These are phyloP conservation scores for Syrista parreyssii DNA, from an alignment of 2,888 invertebrate species.

Conservation along the genomic window DNA sequence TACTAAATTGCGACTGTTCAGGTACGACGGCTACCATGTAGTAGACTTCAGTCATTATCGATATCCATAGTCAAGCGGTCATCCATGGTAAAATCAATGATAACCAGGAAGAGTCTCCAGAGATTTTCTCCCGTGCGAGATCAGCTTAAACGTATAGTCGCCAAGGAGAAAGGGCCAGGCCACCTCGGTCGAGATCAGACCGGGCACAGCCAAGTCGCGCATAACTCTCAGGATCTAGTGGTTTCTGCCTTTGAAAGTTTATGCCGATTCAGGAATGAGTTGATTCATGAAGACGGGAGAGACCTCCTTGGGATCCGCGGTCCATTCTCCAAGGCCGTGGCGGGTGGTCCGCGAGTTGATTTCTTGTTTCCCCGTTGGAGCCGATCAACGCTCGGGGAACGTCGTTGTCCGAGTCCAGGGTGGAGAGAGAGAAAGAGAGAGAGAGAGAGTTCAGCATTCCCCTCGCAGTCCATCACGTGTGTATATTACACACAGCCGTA, in stretches of 20 bases:
- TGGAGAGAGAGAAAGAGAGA: not conserved
- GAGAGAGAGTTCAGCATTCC: constrained; percentile 39
- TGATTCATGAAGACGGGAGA: constrained; percentile 66
- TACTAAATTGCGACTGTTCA: no score
- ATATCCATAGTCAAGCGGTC: not conserved
- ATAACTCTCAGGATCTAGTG: constrained; percentile 45
- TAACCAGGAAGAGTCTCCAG: no score
- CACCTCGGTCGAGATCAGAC: no score
- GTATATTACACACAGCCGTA: not conserved
- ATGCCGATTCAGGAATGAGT: constrained; percentile 62
- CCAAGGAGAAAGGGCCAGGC: no score
- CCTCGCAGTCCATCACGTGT: constrained; percentile 23
- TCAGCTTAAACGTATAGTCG: not conserved
- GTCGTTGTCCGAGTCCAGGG: not conserved
- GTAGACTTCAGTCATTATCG: no score
- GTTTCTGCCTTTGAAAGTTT: constrained; percentile 52
- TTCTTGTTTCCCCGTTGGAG: constrained; percentile 61
- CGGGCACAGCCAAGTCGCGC: constrained; percentile 9
- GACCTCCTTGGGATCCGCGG: constrained; percentile 65
- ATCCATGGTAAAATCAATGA: not conserved
- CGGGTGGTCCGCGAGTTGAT: constrained; percentile 66
- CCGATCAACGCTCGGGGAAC: constrained; percentile 3
- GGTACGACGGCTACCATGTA: no score
- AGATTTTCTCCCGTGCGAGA: not conserved
- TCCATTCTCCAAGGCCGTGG: constrained; percentile 57